phyloP scores from a whole-genome alignment of 2,113 vertebrate genomes.

The Synodontis membranacea region DNA sequence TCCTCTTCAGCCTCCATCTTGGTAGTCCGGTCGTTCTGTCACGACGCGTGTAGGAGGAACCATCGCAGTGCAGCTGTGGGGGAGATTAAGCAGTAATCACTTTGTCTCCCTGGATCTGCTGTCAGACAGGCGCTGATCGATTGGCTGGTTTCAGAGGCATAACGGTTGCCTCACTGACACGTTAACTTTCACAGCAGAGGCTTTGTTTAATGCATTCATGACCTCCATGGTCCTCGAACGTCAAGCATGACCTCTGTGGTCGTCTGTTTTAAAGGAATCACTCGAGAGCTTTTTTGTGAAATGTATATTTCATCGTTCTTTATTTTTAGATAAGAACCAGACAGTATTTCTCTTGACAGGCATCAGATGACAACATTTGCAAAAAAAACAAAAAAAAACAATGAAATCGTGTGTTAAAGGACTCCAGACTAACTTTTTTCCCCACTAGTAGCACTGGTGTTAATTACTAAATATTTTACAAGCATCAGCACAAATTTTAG shows the following conservation, averaged over 20 bases:
- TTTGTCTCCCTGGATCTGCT: conserved; percentile 42
- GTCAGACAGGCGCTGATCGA: conserved; percentile 42
- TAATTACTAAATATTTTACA: too few species aligned
- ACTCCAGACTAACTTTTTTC: too few species aligned
- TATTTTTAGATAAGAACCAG: not conserved
- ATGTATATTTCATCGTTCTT: conserved; percentile 18
- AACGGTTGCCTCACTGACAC: conserved; percentile 16
- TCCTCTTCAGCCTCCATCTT: conserved; percentile 3
- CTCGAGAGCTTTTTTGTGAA: conserved; percentile 15
- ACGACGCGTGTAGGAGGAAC: conserved; percentile 33
- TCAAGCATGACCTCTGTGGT: conserved; percentile 6
- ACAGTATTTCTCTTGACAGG: not conserved
- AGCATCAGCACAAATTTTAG: too few species aligned
- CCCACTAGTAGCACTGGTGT: too few species aligned
- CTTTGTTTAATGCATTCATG: not conserved
- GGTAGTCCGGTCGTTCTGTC: not conserved
- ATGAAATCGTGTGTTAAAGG: not conserved
- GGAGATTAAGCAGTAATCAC: conserved; percentile 49
- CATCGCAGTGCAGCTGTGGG: conserved; percentile 27
- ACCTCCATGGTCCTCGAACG: too few species aligned
- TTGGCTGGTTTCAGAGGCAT: conserved; percentile 16
- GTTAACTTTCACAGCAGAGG: conserved; percentile 22
- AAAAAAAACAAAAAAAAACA: not conserved
- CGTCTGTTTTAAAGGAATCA: not conserved
- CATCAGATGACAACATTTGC: not conserved